Evolutionary conservation across 2,888 invertebrate genomes (phyloP).

Genomic region (Parochlus steinenii): DNA sequence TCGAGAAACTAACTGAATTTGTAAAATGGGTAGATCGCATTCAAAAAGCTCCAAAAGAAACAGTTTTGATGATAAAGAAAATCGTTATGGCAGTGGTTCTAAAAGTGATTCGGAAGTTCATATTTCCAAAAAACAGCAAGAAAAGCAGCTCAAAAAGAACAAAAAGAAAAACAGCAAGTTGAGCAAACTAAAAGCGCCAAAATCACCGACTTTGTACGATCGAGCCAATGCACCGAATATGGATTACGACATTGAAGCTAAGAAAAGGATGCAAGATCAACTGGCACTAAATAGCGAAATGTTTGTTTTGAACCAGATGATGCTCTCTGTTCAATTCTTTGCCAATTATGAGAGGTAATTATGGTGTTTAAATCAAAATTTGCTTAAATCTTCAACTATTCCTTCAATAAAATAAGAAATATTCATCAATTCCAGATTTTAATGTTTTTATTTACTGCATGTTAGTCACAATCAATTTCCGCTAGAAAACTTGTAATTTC

Average conservation of each 20-base stretch:
- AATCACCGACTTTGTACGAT: neutral
- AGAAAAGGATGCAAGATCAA: slow-evolving; percentile 39
- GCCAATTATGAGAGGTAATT: slow-evolving; percentile 61
- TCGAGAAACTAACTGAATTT: neutral
- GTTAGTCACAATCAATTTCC: too few relatives aligned
- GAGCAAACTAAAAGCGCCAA: slow-evolving; percentile 15
- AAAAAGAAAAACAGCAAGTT: slow-evolving; percentile 12
- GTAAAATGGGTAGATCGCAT: slow-evolving; percentile 7
- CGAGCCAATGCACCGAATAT: slow-evolving; percentile 21
- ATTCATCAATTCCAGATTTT: slow-evolving; percentile 1
- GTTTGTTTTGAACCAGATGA: slow-evolving; percentile 60
- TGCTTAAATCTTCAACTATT: neutral
- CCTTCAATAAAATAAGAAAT: neutral
- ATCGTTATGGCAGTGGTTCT: neutral
- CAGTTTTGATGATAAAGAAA: neutral
- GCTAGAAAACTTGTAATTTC: too few relatives aligned
- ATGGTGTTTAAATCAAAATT: neutral
- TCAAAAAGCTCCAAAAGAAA: neutral
- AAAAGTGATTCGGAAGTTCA: too few relatives aligned
- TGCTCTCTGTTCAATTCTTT: slow-evolving; percentile 62
- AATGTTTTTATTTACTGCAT: neutral
- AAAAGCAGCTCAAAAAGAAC: slow-evolving; percentile 1
- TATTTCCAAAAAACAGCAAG: slow-evolving; percentile 1
- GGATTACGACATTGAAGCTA: slow-evolving; percentile 36
- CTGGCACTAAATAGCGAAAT: slow-evolving; percentile 43